Percentiles rank a stretch among this genome's conserved stretches.
Conservation (phyloP, 92 coral and sea anemone species). For the Phenganax subtilis region DNA sequence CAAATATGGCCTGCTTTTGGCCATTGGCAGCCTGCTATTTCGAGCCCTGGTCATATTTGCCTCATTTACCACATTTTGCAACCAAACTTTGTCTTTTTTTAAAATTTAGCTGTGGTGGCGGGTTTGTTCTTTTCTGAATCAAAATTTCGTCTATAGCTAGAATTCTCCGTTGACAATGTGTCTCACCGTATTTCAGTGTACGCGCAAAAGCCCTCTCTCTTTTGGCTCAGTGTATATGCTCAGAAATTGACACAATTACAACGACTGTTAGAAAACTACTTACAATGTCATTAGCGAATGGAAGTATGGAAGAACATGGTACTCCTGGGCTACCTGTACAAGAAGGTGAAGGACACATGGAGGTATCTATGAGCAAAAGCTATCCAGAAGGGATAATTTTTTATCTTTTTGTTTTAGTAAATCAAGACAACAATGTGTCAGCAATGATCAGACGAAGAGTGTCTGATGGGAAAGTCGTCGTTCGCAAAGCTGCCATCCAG, state of each 20-base stretch:
- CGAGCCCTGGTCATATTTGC: neutral
- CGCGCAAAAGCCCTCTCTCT: slow-evolving; percentile 87
- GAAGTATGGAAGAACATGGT: slow-evolving; percentile 43
- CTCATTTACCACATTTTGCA: too few relatives aligned
- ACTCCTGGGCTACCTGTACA: slow-evolving; percentile 24
- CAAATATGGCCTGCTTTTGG: too few relatives aligned
- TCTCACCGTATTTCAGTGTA: slow-evolving; percentile 48
- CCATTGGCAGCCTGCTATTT: neutral
- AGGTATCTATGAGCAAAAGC: neutral
- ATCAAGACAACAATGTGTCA: slow-evolving; percentile 50
- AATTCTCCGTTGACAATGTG: too few relatives aligned
- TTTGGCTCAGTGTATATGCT: slow-evolving; percentile 72
- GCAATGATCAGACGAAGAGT: slow-evolving; percentile 80
- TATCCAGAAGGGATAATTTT: neutral
- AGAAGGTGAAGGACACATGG: slow-evolving; percentile 32
- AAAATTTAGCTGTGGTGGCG: too few relatives aligned
- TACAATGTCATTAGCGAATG: slow-evolving; percentile 50
- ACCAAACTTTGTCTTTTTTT: too few relatives aligned
- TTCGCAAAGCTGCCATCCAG: slow-evolving; percentile 91
- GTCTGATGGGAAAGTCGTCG: slow-evolving; percentile 92
- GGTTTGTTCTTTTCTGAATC: neutral
- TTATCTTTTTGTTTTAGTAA: neutral
- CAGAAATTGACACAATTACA: slow-evolving; percentile 53
- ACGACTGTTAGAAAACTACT: slow-evolving; percentile 62
- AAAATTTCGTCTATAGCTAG: neutral